phyloP scores from a whole-genome alignment of 2,113 vertebrate genomes.

The Nesoenas mayeri region DNA sequence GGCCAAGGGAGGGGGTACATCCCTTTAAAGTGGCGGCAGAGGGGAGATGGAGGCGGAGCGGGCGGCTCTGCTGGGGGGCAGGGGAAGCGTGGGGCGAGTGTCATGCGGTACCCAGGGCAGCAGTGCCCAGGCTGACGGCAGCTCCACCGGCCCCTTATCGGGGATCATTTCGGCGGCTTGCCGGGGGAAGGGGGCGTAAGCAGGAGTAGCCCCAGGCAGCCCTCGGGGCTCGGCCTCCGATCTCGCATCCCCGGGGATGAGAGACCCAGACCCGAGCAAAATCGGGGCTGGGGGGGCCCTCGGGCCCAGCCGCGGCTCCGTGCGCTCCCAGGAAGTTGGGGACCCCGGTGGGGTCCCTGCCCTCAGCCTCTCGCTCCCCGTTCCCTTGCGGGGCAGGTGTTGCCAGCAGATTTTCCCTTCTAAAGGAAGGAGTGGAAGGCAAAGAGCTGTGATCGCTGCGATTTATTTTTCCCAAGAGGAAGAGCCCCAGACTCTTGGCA shows the following conservation, averaged over 20 bases:
- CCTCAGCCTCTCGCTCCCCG: neutral
- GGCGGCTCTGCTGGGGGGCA: neutral
- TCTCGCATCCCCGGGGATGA: neutral
- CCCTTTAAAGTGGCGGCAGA: rapidly evolving
- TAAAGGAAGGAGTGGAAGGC: neutral
- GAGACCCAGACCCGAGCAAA: too few relatives aligned
- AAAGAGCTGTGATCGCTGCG: neutral
- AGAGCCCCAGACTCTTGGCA: neutral
- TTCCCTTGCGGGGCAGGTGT: neutral
- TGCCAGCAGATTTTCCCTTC: neutral
- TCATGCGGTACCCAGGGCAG: too few relatives aligned
- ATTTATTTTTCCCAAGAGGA: neutral
- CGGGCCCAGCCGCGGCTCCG: neutral
- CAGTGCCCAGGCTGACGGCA: neutral
- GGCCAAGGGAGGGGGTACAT: rapidly evolving
- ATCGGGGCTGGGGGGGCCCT: rapidly evolving
- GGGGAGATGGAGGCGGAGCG: neutral
- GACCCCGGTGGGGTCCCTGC: rapidly evolving
- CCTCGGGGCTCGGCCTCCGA: neutral
- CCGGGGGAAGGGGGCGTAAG: too few relatives aligned
- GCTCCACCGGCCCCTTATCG: neutral
- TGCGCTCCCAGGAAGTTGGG: rapidly evolving
- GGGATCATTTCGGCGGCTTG: neutral
- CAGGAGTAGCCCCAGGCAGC: neutral
- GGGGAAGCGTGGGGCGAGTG: neutral